Evolutionary conservation across 2,113 vertebrate genomes (phyloP), one percentile per base, ranked within the genome.

Genomic region (Xerus inauris): DNA sequence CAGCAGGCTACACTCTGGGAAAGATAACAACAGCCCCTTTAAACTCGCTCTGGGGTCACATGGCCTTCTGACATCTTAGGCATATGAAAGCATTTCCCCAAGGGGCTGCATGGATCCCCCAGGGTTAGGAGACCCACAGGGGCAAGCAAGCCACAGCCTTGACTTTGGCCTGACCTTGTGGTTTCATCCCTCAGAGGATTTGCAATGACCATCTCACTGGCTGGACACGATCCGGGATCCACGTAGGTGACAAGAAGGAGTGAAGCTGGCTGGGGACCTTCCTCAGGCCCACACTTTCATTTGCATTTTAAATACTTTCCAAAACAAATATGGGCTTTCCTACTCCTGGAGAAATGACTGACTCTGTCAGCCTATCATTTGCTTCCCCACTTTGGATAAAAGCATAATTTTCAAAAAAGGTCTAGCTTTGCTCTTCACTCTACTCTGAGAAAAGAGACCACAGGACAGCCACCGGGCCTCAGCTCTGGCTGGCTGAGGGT

Each of bases 81-180:
- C 54, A 51, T 35, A n/a, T 26, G 2, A 19, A 73, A n/a, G 3
- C 0, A 3, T 8, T 69, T 62, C 19, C 64, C 54, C 17, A 64
- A 40, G 13, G 20, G 62, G 30, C 30, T 8, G 1, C 0, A 4
- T 0, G 6, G 24, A 10, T 14, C 40, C 6, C 11, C 11, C n/a
- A 45, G 73, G 26, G 7, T 17, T 19, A 1, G 69, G 81, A 28
- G 35, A 40, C 11, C 17, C 30, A 13, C 22, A 30, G 22, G 8
- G 82, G 17, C 38, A 28, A 16, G 38, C 16, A 2, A 45, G 40
- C 4, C 35, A 3, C 3, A 49, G 57, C 14, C 1, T 2, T 40
- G 35, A 80, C 49, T 77, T 81, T 71, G 71, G 19, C 32, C 38
- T 10, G 28, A 88, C 47, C 83, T 72, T 10, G 22, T 3, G 12